Evolutionary conservation across 2,797 vertebrate species (phyloP).

Genomic region (Phaenicophaeus curvirostris): DNA sequence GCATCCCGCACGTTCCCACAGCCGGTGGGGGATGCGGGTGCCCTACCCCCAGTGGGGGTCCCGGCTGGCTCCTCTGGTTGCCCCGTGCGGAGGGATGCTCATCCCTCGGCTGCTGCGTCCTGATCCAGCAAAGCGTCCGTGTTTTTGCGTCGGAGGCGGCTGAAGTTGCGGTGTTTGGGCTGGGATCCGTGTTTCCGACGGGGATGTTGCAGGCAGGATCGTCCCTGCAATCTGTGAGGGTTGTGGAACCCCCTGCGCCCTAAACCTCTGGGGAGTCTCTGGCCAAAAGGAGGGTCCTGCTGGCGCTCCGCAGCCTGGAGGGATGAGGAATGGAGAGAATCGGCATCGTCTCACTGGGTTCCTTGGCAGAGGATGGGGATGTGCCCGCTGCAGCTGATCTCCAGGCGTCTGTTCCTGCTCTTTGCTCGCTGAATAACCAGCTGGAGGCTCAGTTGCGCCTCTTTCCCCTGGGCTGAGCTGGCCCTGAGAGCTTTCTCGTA

Average conservation of each 20-base stretch:
- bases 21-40: neutral
- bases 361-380: neutral
- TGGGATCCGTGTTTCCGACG: too few species aligned
- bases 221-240: fast-evolving
- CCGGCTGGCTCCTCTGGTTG: fast-evolving
- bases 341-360: neutral
- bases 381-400: neutral
- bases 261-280: fast-evolving
- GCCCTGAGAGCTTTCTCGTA: neutral
- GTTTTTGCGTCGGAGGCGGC: neutral
- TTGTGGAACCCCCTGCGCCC: neutral
- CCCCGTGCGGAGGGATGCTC: fast-evolving
- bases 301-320: fast-evolving
- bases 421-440: neutral
- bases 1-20: neutral
- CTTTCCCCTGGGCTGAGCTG: neutral
- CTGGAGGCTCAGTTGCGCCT: neutral
- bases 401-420: neutral
- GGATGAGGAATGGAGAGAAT: neutral
- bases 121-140: fast-evolving
- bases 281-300: neutral
- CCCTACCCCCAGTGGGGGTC: neutral
- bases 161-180: neutral
- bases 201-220: neutral
- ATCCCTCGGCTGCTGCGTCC: fast-evolving